phyloP scores from a whole-genome alignment of 2,113 vertebrate species.

The Hypomesus transpacificus region DNA sequence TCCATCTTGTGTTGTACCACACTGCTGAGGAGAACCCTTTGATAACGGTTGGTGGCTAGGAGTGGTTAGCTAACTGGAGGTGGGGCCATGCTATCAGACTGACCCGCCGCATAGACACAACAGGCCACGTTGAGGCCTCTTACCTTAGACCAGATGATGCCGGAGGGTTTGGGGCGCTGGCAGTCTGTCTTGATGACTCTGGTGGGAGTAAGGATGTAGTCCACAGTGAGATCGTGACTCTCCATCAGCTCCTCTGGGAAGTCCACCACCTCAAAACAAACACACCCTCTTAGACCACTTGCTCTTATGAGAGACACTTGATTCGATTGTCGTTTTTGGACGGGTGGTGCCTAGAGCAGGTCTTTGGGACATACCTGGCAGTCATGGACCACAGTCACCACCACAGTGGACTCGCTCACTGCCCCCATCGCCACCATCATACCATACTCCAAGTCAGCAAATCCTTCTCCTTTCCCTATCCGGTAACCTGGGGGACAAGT shows the following conservation, averaged over 20 bases:
- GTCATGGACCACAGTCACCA: slow-evolving; percentile 92
- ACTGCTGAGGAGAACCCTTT: too few relatives aligned
- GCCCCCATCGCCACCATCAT: slow-evolving; percentile 94
- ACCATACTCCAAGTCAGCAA: slow-evolving; percentile 89
- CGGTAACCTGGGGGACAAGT: slow-evolving; percentile 77
- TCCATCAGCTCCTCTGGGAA: slow-evolving; percentile 82
- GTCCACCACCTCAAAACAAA: slow-evolving; percentile 77
- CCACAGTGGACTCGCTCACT: slow-evolving; percentile 75
- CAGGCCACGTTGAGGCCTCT: too few relatives aligned
- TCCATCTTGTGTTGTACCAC: too few relatives aligned
- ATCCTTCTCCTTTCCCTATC: slow-evolving; percentile 97
- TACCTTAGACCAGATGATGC: slow-evolving; percentile 91
- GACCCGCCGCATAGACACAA: too few relatives aligned
- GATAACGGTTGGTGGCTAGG: too few relatives aligned
- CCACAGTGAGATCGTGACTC: slow-evolving; percentile 89
- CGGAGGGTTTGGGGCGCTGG: slow-evolving; percentile 74
- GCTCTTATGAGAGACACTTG: neutral
- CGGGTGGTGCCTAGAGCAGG: neutral
- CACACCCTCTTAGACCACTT: neutral
- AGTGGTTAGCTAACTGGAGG: slow-evolving; percentile 8
- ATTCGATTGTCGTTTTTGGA: too few relatives aligned
- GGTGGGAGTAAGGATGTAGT: slow-evolving; percentile 93
- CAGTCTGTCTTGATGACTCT: slow-evolving; percentile 82
- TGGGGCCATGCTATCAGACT: neutral
- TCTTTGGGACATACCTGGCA: slow-evolving; percentile 79